A percentile compares a stretch with the other conserved stretches of the same genome.
Evolutionary conservation across 2,888 invertebrate species (phyloP).

Genomic region (Archips crataeganus): DNA sequence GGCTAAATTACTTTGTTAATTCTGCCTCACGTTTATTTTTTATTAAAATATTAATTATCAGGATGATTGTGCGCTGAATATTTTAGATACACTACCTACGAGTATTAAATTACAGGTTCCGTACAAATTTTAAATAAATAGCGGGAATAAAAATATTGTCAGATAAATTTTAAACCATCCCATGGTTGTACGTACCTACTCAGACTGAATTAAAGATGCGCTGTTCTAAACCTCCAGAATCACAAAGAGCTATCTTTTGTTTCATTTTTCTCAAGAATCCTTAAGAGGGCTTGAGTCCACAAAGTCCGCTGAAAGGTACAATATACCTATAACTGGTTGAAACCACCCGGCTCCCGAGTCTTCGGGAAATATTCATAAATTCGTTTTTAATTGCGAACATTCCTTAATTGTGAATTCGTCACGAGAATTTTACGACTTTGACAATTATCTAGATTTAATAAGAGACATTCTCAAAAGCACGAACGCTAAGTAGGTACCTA

Average conservation of each 20-base stretch:
- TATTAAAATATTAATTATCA: slow-evolving; percentile 12
- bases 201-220: slow-evolving; percentile 15
- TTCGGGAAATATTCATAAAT: slow-evolving; percentile 13
- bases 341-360: background rate
- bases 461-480: slow-evolving; percentile 1
- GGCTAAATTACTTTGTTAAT: slow-evolving; percentile 9
- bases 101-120: background rate
- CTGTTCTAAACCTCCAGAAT: background rate
- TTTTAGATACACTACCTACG: background rate
- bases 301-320: slow-evolving; percentile 5
- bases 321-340: slow-evolving; percentile 17
- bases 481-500: background rate
- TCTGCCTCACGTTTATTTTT: background rate
- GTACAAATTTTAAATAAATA: background rate
- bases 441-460: slow-evolving; percentile 18
- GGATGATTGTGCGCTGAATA: background rate
- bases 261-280: slow-evolving; percentile 31
- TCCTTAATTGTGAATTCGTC: slow-evolving; percentile 13
- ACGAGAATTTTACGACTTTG: slow-evolving; percentile 6
- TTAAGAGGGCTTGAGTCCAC: slow-evolving; percentile 21
- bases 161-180: background rate
- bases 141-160: background rate
- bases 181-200: background rate
- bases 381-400: slow-evolving; percentile 20
- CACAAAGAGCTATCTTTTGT: slow-evolving; percentile 36